Conservation (phyloP, 2,113 vertebrate genomes). For the Glaucomys volans region DNA sequence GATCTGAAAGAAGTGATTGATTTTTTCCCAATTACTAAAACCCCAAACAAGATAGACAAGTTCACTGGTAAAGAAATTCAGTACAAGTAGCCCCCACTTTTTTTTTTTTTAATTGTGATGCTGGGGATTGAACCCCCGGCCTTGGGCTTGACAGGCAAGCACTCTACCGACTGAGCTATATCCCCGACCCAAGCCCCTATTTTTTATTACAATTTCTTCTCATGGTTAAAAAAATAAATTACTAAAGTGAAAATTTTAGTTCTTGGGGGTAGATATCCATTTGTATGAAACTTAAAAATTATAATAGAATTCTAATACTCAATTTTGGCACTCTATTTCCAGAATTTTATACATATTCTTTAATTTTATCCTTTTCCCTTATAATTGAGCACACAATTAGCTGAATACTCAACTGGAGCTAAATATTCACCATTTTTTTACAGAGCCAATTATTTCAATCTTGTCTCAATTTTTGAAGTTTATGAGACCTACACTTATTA, state of each 20-base stretch:
- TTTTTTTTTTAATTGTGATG: too few relatives aligned
- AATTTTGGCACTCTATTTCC: background rate
- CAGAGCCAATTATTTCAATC: slow-evolving; percentile 70
- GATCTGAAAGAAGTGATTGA: background rate
- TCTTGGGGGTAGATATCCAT: background rate
- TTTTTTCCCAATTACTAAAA: slow-evolving; percentile 13
- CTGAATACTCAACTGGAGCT: background rate
- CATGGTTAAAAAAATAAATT: background rate
- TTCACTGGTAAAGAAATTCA: background rate
- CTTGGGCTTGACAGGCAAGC: too few relatives aligned
- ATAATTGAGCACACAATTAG: slow-evolving; percentile 62
- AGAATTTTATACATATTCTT: slow-evolving; percentile 46
- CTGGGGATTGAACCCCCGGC: too few relatives aligned
- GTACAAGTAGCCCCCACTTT: background rate
- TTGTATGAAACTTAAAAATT: slow-evolving; percentile 1
- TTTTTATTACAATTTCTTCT: background rate
- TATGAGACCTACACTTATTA: slow-evolving; percentile 23
- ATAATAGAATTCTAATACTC: background rate
- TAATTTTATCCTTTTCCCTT: slow-evolving; percentile 49
- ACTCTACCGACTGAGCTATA: too few relatives aligned
- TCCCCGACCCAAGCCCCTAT: too few relatives aligned
- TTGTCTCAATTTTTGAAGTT: slow-evolving; percentile 56
- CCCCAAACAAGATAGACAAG: background rate
- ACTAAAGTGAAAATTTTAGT: slow-evolving; percentile 21
- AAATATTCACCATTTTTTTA: slow-evolving; percentile 57